These are phyloP conservation scores for Ruditapes philippinarum DNA, from an alignment of 1,140 invertebrate genomes.

Conservation along the genomic window DNA sequence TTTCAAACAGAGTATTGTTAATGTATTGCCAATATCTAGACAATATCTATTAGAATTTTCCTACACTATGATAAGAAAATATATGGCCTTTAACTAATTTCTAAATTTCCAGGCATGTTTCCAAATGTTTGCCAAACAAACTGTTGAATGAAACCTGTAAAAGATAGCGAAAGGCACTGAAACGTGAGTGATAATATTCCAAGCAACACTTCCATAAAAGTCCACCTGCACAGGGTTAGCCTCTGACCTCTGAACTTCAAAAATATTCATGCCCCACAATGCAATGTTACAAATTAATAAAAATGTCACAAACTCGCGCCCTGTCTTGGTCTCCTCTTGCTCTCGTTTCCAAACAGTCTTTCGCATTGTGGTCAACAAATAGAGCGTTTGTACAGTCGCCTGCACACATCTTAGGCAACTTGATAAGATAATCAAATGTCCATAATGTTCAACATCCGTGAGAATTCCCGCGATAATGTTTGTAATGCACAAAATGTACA, in stretches of 20 bases:
- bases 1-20: no score
- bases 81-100: not conserved
- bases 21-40: no score
- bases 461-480: slow-evolving; percentile 95
- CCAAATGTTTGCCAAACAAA: slow-evolving; percentile 85
- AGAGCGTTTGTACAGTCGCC: slow-evolving; percentile 95
- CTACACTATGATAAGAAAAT: not conserved
- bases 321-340: slow-evolving; percentile 97
- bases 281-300: slow-evolving; percentile 94
- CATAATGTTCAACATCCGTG: slow-evolving; percentile 89
- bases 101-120: slow-evolving; percentile 81
- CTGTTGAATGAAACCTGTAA: slow-evolving; percentile 84
- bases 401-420: slow-evolving; percentile 91
- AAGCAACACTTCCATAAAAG: slow-evolving; percentile 80
- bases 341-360: slow-evolving; percentile 95
- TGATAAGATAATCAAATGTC: slow-evolving; percentile 76
- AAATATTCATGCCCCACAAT: slow-evolving; percentile 82
- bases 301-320: slow-evolving; percentile 97
- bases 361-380: slow-evolving; percentile 89
- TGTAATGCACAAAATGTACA: slow-evolving; percentile 97
- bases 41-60: no score
- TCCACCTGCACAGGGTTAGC: slow-evolving; percentile 79
- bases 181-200: slow-evolving; percentile 83
- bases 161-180: slow-evolving; percentile 83
- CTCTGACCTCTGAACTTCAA: slow-evolving; percentile 79